Evolutionary conservation across 1,140 invertebrate species (phyloP).

Genomic region (Coboldia fuscipes): DNA sequence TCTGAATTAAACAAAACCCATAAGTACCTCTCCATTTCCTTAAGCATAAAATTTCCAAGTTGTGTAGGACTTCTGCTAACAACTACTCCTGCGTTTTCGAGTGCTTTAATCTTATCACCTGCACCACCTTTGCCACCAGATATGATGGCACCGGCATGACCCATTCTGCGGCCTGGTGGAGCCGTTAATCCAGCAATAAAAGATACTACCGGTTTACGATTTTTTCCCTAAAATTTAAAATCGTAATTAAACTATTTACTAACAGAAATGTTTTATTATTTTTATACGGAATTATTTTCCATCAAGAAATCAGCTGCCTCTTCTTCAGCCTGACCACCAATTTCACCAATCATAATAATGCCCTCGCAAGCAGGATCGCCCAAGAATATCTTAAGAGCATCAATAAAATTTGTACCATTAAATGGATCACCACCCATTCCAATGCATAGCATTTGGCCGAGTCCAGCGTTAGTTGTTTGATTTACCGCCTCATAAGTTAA

Average conservation of each 20-base stretch:
- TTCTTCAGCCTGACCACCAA: conserved; percentile 91
- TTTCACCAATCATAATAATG: conserved; percentile 95
- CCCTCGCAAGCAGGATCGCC: conserved; percentile 78
- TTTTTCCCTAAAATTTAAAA: conserved; percentile 42
- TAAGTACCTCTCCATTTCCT: conserved; percentile 68
- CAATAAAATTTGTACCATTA: conserved; percentile 96
- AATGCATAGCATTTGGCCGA: conserved; percentile 91
- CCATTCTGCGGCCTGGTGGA: conserved; percentile 91
- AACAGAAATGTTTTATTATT: conserved; percentile 1
- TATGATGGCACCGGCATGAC: conserved; percentile 94
- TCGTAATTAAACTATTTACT: neutral
- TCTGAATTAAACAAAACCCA: too few species aligned
- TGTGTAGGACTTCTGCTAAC: conserved; percentile 87
- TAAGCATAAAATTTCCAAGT: conserved; percentile 66
- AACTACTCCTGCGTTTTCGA: conserved; percentile 70
- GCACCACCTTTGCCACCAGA: conserved; percentile 91
- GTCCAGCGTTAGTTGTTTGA: conserved; percentile 73
- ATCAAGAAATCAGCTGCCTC: conserved; percentile 77
- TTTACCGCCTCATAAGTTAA: conserved; percentile 93
- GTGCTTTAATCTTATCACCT: conserved; percentile 85
- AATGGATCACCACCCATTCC: conserved; percentile 98
- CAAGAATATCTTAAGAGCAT: conserved; percentile 88
- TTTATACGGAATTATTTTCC: conserved; percentile 62
- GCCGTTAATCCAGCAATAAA: conserved; percentile 95
- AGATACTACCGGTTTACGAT: conserved; percentile 84